Evolutionary conservation across 2,888 invertebrate species (phyloP).

Genomic region (Cynaeus angustus): DNA sequence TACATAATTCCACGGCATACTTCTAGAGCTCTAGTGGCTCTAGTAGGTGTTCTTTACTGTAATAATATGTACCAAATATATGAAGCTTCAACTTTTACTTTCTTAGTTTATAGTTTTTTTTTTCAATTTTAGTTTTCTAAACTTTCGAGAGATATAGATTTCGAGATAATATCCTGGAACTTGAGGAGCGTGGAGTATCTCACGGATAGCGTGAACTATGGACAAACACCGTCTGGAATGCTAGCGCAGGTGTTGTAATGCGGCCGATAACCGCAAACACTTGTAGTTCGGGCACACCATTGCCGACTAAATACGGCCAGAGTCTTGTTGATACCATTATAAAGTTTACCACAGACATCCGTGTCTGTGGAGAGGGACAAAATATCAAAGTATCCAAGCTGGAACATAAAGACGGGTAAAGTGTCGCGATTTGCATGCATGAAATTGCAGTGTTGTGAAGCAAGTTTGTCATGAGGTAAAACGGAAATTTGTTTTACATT

Average conservation of each 20-base stretch:
- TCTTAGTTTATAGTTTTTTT: background rate
- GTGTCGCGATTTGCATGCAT: constrained; percentile 17
- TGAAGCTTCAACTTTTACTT: too few relatives aligned
- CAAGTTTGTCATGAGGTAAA: background rate
- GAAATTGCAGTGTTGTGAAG: background rate
- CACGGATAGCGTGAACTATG: constrained; percentile 50
- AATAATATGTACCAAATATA: too few relatives aligned
- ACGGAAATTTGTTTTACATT: too few relatives aligned
- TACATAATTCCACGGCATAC: too few relatives aligned
- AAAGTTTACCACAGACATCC: constrained; percentile 46
- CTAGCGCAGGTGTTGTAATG: constrained; percentile 63
- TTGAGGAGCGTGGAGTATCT: constrained; percentile 22
- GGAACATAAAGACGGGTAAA: constrained; percentile 8
- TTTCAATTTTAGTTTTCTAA: background rate
- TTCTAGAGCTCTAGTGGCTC: too few relatives aligned
- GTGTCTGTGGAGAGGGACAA: constrained; percentile 18
- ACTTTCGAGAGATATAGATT: background rate
- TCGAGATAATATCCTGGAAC: background rate
- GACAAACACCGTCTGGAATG: constrained; percentile 59
- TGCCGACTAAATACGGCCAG: constrained; percentile 45
- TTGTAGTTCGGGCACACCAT: constrained; percentile 57
- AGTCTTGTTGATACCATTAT: constrained; percentile 48
- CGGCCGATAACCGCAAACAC: constrained; percentile 64
- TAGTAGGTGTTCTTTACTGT: too few relatives aligned
- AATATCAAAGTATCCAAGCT: constrained; percentile 24